A percentile compares a stretch with the other conserved stretches of the same genome.
Conservation (phyloP, 2,888 invertebrate species). For the Plagiodera versicolora region DNA sequence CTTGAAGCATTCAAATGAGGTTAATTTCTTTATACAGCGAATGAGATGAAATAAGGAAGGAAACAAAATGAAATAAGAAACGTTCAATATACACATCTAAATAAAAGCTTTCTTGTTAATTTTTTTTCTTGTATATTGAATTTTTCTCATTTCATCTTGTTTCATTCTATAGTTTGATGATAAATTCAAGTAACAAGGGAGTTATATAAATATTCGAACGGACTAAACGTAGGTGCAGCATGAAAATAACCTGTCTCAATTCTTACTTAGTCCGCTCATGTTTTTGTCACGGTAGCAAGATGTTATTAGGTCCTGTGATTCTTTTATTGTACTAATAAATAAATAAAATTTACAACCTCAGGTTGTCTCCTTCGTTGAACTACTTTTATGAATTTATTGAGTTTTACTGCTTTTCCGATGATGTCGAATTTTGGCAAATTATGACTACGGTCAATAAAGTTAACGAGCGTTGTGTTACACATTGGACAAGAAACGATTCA, state of each 20-base stretch:
- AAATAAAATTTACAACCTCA: constrained; percentile 31
- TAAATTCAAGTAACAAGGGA: neutral
- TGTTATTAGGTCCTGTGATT: constrained; percentile 28
- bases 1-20: too few relatives aligned
- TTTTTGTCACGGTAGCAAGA: constrained; percentile 31
- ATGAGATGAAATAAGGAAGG: too few relatives aligned
- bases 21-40: too few relatives aligned
- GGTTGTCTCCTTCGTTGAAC: constrained; percentile 32
- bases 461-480: constrained; percentile 13
- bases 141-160: too few relatives aligned
- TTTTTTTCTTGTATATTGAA: too few relatives aligned
- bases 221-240: neutral
- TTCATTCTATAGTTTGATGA: too few relatives aligned
- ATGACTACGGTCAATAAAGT: constrained; percentile 21
- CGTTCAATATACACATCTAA: too few relatives aligned
- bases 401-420: constrained; percentile 20
- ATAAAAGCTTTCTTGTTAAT: too few relatives aligned
- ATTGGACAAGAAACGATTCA: constrained; percentile 11
- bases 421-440: constrained; percentile 21
- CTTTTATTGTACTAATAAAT: constrained; percentile 31
- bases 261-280: constrained; percentile 11
- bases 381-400: constrained; percentile 34
- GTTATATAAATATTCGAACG: too few relatives aligned
- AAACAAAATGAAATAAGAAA: too few relatives aligned
- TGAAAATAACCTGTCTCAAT: neutral